phyloP scores from a whole-genome alignment of 2,113 vertebrate genomes.

The human region DNA sequence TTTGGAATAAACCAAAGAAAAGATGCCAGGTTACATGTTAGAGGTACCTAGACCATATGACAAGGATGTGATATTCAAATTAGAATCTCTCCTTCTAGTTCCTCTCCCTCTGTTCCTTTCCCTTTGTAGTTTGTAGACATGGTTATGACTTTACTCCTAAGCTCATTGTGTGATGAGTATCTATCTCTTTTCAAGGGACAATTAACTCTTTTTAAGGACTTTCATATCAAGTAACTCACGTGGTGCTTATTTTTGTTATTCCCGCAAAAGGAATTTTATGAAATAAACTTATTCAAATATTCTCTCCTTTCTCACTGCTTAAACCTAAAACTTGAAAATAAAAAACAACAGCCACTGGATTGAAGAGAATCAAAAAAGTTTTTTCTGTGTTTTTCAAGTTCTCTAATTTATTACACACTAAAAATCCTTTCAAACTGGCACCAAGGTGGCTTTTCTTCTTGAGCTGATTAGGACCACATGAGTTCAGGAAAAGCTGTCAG shows the following conservation, averaged over 20 bases:
- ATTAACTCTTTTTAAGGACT: conserved; percentile 41
- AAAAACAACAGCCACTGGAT: conserved; percentile 50
- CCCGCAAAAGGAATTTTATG: conserved; percentile 4
- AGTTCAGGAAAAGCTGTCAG: conserved; percentile 77
- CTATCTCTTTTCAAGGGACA: background rate
- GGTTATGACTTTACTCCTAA: conserved; percentile 43
- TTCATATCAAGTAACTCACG: background rate
- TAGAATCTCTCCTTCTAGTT: background rate
- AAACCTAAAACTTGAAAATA: conserved; percentile 48
- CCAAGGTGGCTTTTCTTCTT: conserved; percentile 75
- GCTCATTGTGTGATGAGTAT: conserved; percentile 32
- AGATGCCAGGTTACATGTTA: background rate
- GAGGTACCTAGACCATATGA: background rate
- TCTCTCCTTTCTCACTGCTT: conserved; percentile 49
- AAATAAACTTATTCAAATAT: background rate
- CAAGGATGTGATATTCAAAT: background rate
- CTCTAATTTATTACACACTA: conserved; percentile 70
- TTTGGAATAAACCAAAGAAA: background rate
- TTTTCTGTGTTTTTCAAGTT: conserved; percentile 67
- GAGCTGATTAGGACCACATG: conserved; percentile 77
- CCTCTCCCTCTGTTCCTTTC: background rate
- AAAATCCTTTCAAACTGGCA: conserved; percentile 70
- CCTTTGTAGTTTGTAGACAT: background rate
- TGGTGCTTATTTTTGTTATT: conserved; percentile 50
- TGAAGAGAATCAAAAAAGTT: conserved; percentile 54